phyloP scores from a whole-genome alignment of 2,113 vertebrate genomes.

The Oryzias woworae region DNA sequence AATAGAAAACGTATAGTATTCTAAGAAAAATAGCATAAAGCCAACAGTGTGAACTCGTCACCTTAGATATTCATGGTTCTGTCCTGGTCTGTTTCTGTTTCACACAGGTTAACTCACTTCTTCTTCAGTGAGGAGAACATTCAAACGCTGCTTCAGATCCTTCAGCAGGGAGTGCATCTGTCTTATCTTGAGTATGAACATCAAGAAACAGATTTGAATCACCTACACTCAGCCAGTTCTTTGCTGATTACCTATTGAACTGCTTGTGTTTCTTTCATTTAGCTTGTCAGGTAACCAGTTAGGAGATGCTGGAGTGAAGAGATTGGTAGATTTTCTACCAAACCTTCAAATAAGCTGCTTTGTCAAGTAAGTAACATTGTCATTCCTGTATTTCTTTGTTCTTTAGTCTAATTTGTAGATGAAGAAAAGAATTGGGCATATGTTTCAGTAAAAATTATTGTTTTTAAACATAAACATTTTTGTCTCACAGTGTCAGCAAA shows the following conservation, averaged over 20 bases:
- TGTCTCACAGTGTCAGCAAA: slow-evolving; percentile 75
- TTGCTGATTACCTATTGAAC: neutral
- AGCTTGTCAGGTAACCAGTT: slow-evolving; percentile 74
- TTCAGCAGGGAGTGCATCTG: slow-evolving; percentile 53
- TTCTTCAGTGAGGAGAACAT: slow-evolving; percentile 39
- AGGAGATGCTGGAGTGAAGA: slow-evolving; percentile 60
- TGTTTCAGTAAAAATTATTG: neutral
- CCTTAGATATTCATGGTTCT: neutral
- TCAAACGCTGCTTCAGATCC: slow-evolving; percentile 50
- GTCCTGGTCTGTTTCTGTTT: neutral
- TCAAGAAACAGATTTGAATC: neutral
- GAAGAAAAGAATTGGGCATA: neutral
- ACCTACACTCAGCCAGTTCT: neutral
- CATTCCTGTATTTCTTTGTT: neutral
- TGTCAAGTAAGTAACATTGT: slow-evolving; percentile 60
- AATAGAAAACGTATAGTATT: too few species aligned
- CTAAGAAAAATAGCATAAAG: neutral
- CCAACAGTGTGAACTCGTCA: neutral
- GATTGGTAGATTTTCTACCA: slow-evolving; percentile 55
- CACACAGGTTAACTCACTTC: slow-evolving; percentile 66
- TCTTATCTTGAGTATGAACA: slow-evolving; percentile 66
- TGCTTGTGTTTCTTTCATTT: slow-evolving; percentile 13
- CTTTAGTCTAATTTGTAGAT: neutral
- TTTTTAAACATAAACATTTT: neutral
- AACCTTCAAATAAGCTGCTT: slow-evolving; percentile 58